A percentile compares a stretch with the other conserved stretches of the same genome.
Evolutionary conservation across 1,140 invertebrate genomes (phyloP).

Genomic region (Sitobion miscanthi): DNA sequence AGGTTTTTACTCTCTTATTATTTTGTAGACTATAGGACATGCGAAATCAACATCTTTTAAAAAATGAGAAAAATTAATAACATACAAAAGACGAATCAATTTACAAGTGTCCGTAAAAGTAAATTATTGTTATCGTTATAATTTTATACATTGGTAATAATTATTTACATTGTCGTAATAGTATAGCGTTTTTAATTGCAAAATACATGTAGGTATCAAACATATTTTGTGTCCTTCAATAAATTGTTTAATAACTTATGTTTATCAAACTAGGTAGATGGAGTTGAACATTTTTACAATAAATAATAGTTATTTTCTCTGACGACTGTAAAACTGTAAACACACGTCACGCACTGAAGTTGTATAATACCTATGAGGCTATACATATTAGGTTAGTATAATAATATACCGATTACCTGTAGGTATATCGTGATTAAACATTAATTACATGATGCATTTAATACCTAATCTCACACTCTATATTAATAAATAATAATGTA

Average conservation of each 20-base stretch:
- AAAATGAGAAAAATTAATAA: neutral
- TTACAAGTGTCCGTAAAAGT: neutral
- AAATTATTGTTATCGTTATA: neutral
- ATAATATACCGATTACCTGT: too few relatives aligned
- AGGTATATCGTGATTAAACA: neutral
- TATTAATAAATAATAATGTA: neutral
- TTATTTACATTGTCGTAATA: neutral
- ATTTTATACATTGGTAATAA: neutral
- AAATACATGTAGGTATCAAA: neutral
- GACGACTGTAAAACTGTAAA: too few relatives aligned
- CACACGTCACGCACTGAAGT: neutral
- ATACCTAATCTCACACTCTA: neutral
- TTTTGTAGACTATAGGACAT: too few relatives aligned
- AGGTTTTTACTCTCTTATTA: too few relatives aligned
- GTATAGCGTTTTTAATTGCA: neutral
- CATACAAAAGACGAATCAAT: neutral
- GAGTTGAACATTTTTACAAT: neutral
- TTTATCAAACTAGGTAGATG: neutral
- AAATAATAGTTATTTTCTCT: neutral
- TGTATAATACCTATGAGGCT: neutral
- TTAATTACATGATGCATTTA: neutral
- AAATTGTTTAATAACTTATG: neutral
- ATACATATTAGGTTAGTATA: too few relatives aligned
- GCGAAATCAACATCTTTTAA: too few relatives aligned
- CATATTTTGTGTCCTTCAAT: neutral